These are phyloP conservation scores for Cynaeus angustus DNA, from an alignment of 2,888 invertebrate genomes.

Conservation along the genomic window DNA sequence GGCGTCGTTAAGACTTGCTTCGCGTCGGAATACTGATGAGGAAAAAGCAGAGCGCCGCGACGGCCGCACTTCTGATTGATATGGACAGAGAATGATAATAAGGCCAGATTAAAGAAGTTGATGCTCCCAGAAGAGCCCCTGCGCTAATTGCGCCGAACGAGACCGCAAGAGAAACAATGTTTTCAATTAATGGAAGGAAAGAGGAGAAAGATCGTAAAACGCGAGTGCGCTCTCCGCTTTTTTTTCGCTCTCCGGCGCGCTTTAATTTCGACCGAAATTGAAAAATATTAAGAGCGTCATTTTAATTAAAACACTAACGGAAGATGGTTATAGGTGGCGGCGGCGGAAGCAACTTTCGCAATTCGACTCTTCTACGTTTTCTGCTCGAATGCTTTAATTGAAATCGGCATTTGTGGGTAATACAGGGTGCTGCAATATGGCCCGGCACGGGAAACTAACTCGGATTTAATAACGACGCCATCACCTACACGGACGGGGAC, in stretches of 20 bases:
- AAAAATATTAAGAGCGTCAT: slow-evolving; percentile 70
- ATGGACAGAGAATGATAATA: slow-evolving; percentile 69
- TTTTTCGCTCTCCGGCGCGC: slow-evolving; percentile 55
- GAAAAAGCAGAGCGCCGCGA: slow-evolving; percentile 59
- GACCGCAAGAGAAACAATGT: slow-evolving; percentile 69
- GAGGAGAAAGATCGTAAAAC: slow-evolving; percentile 64
- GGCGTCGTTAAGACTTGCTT: slow-evolving; percentile 70
- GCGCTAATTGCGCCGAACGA: slow-evolving; percentile 56
- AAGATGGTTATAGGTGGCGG: slow-evolving; percentile 60
- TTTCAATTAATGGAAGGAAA: slow-evolving; percentile 68
- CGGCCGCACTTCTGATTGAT: slow-evolving; percentile 67
- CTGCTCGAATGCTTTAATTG: slow-evolving; percentile 62
- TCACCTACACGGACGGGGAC: slow-evolving; percentile 51
- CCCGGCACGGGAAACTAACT: slow-evolving; percentile 58
- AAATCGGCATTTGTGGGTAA: slow-evolving; percentile 58
- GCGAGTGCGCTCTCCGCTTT: slow-evolving; percentile 65
- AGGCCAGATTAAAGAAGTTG: slow-evolving; percentile 67
- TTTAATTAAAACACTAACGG: slow-evolving; percentile 69
- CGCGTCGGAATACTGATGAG: slow-evolving; percentile 72
- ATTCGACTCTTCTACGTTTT: slow-evolving; percentile 57
- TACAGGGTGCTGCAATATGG: slow-evolving; percentile 43
- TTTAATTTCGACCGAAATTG: slow-evolving; percentile 69
- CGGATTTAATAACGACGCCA: slow-evolving; percentile 64
- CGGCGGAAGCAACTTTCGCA: slow-evolving; percentile 50
- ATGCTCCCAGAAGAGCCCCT: slow-evolving; percentile 53